Evolutionary conservation across 2,113 vertebrate genomes (phyloP).

Genomic region (Podarcis cretensis): DNA sequence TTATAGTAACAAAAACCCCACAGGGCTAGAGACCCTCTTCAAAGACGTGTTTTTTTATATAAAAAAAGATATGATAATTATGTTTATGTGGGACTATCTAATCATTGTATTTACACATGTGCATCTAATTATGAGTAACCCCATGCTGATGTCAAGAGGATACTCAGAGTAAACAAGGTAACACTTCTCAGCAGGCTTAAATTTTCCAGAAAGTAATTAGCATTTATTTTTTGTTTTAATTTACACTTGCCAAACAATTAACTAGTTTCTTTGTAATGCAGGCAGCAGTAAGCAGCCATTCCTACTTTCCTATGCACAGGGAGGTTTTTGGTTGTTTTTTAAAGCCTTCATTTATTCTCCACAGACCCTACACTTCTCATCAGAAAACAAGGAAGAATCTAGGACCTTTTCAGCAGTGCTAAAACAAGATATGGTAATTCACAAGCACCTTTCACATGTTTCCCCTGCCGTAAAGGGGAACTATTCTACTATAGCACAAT

Average conservation of each 20-base stretch:
- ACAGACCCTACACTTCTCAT: not conserved
- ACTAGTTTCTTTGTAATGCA: slow-evolving; percentile 43
- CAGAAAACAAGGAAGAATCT: not conserved
- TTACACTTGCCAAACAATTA: slow-evolving; percentile 59
- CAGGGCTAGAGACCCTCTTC: slow-evolving; percentile 24
- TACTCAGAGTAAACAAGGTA: slow-evolving; percentile 64
- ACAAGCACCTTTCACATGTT: too few species aligned
- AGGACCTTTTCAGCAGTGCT: not conserved
- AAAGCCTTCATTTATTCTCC: not conserved
- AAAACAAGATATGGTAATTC: not conserved
- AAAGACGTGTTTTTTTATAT: slow-evolving; percentile 20
- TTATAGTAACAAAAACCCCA: slow-evolving; percentile 21
- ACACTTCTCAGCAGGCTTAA: slow-evolving; percentile 59
- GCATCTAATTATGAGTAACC: slow-evolving; percentile 67
- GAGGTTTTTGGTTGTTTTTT: not conserved
- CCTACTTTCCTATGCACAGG: slow-evolving; percentile 8
- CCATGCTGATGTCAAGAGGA: slow-evolving; percentile 75
- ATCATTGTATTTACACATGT: slow-evolving; percentile 71
- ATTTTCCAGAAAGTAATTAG: slow-evolving; percentile 53
- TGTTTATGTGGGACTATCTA: slow-evolving; percentile 69
- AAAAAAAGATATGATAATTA: slow-evolving; percentile 62
- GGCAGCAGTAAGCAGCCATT: slow-evolving; percentile 28
- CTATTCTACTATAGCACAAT: not conserved
- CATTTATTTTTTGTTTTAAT: slow-evolving; percentile 23
- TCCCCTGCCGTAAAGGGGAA: not conserved